Evolutionary conservation across 2,113 vertebrate species (phyloP), one percentile per base, ranked within the genome.

Genomic region (Sorex araneus): DNA sequence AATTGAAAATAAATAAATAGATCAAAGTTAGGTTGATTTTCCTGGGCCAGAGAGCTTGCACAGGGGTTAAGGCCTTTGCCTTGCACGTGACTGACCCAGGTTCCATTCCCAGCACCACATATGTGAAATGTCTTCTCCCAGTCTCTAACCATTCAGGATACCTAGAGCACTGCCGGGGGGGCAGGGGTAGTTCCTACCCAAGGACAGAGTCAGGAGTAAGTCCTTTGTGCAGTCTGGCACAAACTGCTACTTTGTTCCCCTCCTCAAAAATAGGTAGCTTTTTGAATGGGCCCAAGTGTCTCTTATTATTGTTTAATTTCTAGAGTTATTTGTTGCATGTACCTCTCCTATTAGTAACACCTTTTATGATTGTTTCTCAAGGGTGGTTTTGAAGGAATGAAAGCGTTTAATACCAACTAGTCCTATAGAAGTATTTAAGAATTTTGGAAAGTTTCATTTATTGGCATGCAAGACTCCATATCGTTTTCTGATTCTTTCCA

Each of bases 401-500:
- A 70, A 80, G 1, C 6, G 4, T 70, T 70, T 89, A 25, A 8
- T 60, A 83, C 34, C 47, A 89, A 28, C 12, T n/a, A 32, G 8
- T 92, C 9, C 43, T 84, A 8, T 63, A 67, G 70, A 87, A 93
- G 67, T 74, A 67, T 18, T 69, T 19, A 75, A 57, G 34, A 91
- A 82, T 88, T 93, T 30, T 85, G 10, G 34, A 45, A 88, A 63
- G 27, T 63, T 94, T 54, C 28, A 57, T 70, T 75, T 79, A 15
- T 43, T 43, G 77, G 19, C 7, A 50, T 60, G 57, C 80, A 50
- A 27, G 84, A 73, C 43, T 77, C 11, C 25, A 28, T 91, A 64
- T 88, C 43, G 67, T 78, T 90, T 36, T 88, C 40, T 89, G 12
- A 66, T 63, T 90, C 79, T 87, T 92, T 82, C 25, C 71, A 73